Percentiles rank a stretch among this genome's conserved stretches.
Conservation (phyloP, 2,797 vertebrate species). For the Spizella passerina region DNA sequence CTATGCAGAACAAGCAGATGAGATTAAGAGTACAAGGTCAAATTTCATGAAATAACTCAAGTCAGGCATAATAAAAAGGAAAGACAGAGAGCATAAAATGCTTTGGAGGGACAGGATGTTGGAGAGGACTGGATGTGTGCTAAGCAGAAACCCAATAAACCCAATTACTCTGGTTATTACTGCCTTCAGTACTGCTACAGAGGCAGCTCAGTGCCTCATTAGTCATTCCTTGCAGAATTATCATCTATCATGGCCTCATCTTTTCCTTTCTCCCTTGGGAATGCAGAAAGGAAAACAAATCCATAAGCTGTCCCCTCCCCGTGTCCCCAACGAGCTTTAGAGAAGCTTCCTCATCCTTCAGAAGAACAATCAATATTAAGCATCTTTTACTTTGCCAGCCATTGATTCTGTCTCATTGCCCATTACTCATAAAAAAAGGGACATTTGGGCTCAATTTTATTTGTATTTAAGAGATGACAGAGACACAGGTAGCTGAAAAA, state of each 20-base stretch:
- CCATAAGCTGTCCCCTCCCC: not conserved
- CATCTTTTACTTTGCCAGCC: conserved; percentile 5
- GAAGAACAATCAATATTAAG: not conserved
- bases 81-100: not conserved
- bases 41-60: conserved; percentile 38
- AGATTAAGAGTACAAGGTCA: conserved; percentile 65
- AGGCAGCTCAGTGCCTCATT: conserved; percentile 27
- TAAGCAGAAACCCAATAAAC: conserved; percentile 40
- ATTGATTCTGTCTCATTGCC: not conserved
- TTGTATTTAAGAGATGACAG: not conserved
- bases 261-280: conserved; percentile 9
- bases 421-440: not conserved
- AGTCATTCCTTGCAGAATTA: conserved; percentile 51
- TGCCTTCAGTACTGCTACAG: not conserved
- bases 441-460: not conserved
- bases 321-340: not conserved
- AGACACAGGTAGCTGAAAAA: not conserved
- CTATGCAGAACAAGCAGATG: conserved; percentile 37
- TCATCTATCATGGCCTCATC: conserved; percentile 48
- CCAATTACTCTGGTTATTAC: not conserved
- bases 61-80: conserved; percentile 34
- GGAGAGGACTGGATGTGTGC: not conserved
- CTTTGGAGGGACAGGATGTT: conserved; percentile 15
- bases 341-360: not conserved
- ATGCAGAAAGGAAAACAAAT: conserved; percentile 43